phyloP scores from a whole-genome alignment of 30 jellyfish, hydroid and myxozoan species.

The Chironex yamaguchii region DNA sequence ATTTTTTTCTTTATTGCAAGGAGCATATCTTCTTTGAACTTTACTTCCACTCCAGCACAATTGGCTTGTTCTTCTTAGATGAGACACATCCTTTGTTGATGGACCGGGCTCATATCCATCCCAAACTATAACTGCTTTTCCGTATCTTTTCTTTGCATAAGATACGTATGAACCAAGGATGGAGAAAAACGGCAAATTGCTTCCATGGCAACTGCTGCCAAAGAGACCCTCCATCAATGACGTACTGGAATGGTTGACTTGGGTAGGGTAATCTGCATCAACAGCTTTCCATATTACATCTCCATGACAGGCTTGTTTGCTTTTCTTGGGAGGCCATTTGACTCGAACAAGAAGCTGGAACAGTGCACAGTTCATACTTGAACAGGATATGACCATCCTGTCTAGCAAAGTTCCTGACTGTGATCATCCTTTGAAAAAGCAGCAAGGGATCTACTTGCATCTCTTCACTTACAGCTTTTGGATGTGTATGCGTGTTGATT shows the following conservation, averaged over 20 bases:
- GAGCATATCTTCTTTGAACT: slow-evolving; percentile 4
- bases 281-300: background rate
- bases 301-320: background rate
- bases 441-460: background rate
- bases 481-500: background rate
- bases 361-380: background rate
- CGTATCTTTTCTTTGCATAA: slow-evolving; percentile 30
- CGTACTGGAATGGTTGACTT: background rate
- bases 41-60: too few species aligned
- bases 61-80: background rate
- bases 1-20: too few species aligned
- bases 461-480: slow-evolving; percentile 1
- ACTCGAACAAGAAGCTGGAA: background rate
- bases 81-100: slow-evolving; percentile 50
- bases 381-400: too few species aligned
- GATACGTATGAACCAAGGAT: slow-evolving; percentile 45
- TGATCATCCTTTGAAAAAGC: background rate
- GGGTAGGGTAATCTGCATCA: background rate
- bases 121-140: slow-evolving; percentile 38
- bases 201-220: background rate
- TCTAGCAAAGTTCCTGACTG: slow-evolving; percentile 1
- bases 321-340: background rate
- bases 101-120: slow-evolving; percentile 44
- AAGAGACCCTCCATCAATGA: background rate
- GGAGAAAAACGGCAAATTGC: slow-evolving; percentile 21